Evolutionary conservation across 2,888 invertebrate species (phyloP).

Genomic region (Thecophora atra): DNA sequence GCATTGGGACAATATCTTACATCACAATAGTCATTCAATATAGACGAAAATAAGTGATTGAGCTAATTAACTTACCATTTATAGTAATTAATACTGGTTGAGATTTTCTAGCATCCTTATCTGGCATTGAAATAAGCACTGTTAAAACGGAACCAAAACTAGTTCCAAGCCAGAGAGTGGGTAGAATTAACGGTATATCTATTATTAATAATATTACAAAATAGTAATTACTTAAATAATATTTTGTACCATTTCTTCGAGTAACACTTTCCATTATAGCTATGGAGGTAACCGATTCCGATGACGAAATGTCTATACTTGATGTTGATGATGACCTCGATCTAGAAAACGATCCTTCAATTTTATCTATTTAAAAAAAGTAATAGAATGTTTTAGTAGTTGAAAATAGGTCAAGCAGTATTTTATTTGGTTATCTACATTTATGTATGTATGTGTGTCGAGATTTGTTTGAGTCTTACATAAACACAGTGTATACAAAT

Average conservation of each 20-base stretch:
- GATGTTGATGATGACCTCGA: conserved; percentile 98
- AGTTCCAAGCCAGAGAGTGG: conserved; percentile 98
- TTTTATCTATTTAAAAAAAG: conserved; percentile 78
- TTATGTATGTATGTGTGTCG: too few relatives aligned
- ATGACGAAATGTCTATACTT: conserved; percentile 95
- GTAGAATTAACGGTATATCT: conserved; percentile 85
- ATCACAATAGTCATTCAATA: too few relatives aligned
- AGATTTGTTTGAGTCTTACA: too few relatives aligned
- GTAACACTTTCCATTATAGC: conserved; percentile 95
- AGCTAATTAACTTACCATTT: conserved; percentile 76
- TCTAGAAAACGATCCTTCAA: conserved; percentile 95
- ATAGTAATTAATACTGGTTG: conserved; percentile 90
- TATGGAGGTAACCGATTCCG: conserved; percentile 95
- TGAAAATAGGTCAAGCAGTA: not conserved
- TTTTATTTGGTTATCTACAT: too few relatives aligned
- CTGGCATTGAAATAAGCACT: conserved; percentile 85
- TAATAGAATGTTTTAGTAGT: not conserved
- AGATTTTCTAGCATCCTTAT: conserved; percentile 81
- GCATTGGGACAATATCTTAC: too few relatives aligned
- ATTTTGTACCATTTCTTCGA: conserved; percentile 85
- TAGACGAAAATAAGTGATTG: too few relatives aligned
- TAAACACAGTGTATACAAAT: too few relatives aligned
- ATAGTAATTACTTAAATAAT: not conserved
- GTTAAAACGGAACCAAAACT: conserved; percentile 96
- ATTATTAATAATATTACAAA: conserved; percentile 39